These are phyloP conservation scores for Phacellophora camtschatica DNA, from an alignment of 30 jellyfish, hydroid and myxozoan species.

Conservation along the genomic window DNA sequence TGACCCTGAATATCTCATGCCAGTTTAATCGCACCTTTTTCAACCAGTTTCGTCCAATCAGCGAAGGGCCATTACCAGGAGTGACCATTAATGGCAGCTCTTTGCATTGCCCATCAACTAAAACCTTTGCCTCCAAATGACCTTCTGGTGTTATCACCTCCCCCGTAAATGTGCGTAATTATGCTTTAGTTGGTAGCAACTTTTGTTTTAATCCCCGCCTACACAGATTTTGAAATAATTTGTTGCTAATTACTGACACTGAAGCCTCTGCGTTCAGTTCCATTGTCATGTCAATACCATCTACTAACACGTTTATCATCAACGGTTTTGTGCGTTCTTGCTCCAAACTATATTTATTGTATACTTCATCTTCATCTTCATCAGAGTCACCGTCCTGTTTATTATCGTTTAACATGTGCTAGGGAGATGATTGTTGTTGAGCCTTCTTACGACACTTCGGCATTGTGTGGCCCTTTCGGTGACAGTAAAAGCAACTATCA, in stretches of 20 bases:
- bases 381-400: neutral
- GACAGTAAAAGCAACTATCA: conserved; percentile 7
- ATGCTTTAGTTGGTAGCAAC: neutral
- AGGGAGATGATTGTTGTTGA: neutral
- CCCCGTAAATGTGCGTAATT: too few relatives aligned
- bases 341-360: neutral
- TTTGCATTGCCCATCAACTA: too few relatives aligned
- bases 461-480: neutral
- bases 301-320: neutral
- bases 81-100: too few relatives aligned
- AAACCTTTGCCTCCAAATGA: too few relatives aligned
- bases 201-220: too few relatives aligned
- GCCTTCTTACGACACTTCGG: conserved; percentile 11
- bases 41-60: conserved; percentile 26
- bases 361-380: neutral
- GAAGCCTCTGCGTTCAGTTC: conserved; percentile 30
- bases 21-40: conserved; percentile 1
- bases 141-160: too few relatives aligned
- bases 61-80: conserved; percentile 11
- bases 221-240: neutral
- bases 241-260: conserved; percentile 3
- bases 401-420: neutral
- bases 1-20: neutral
- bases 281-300: neutral
- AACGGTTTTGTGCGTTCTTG: neutral